Percentiles rank a stretch among this genome's conserved stretches.
Evolutionary conservation across 64 coral and sea anemone species (phyloP).

Genomic region (Stichodactyla mertensii): DNA sequence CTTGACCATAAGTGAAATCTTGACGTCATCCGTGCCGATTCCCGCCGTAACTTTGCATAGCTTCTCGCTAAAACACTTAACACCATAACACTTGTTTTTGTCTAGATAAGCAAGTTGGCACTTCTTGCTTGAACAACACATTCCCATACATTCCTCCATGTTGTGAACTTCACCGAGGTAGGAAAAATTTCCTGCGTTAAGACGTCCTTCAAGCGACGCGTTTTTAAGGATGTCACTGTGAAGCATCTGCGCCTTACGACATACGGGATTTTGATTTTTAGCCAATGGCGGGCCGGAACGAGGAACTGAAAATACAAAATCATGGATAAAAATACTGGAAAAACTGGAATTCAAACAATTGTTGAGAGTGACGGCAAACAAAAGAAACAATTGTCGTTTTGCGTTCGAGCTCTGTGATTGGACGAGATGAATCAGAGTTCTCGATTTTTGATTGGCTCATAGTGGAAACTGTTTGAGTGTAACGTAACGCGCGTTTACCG

Average conservation of each 20-base stretch:
- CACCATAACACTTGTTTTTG: constrained; percentile 80
- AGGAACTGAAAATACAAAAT: constrained; percentile 43
- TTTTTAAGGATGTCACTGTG: constrained; percentile 82
- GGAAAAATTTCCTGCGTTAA: constrained; percentile 82
- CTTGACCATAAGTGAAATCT: constrained; percentile 91
- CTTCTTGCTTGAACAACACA: constrained; percentile 77
- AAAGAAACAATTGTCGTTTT: neutral
- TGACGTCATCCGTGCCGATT: constrained; percentile 66
- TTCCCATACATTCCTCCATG: constrained; percentile 86
- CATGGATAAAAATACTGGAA: neutral
- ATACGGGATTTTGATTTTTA: constrained; percentile 88
- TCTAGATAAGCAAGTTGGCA: constrained; percentile 87
- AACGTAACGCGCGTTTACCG: neutral
- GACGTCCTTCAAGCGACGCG: constrained; percentile 61
- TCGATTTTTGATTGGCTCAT: neutral
- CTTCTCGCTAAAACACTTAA: constrained; percentile 81
- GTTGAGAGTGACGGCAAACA: neutral
- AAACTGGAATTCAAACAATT: neutral
- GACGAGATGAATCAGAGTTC: neutral
- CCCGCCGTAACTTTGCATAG: constrained; percentile 80
- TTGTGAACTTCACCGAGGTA: constrained; percentile 69
- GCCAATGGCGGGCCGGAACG: constrained; percentile 81
- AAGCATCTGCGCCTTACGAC: constrained; percentile 84
- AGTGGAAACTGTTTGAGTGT: neutral
- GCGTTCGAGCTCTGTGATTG: neutral